phyloP scores from a whole-genome alignment of 2,797 vertebrate genomes.

The Apogon talboti region DNA sequence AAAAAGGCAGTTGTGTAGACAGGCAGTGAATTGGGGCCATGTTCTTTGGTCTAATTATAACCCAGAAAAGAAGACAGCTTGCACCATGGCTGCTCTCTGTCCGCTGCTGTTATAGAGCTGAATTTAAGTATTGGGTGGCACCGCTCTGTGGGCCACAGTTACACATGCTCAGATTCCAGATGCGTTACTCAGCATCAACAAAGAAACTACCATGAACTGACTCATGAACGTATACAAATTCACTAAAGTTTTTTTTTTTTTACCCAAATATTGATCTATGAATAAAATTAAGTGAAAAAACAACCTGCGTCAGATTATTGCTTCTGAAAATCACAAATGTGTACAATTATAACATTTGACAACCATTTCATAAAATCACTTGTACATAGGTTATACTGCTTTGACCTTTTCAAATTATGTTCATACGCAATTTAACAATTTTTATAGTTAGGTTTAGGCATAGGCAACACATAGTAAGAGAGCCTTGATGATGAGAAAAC shows the following conservation, averaged over 20 bases:
- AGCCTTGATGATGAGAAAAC: no score
- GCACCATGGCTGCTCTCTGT: conserved; percentile 56
- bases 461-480: no score
- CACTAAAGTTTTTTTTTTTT: not conserved
- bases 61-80: conserved; percentile 55
- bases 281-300: conserved; percentile 1
- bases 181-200: conserved; percentile 48
- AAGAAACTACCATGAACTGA: conserved; percentile 18
- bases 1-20: conserved; percentile 54
- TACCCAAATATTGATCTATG: not conserved
- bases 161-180: conserved; percentile 44
- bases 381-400: no score
- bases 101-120: conserved; percentile 56
- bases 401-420: no score
- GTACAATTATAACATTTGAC: not conserved
- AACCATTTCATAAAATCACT: no score
- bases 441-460: no score
- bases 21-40: conserved; percentile 58
- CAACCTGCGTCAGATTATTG: conserved; percentile 6
- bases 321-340: not conserved
- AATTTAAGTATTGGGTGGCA: conserved; percentile 75
- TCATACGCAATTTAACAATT: no score
- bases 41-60: conserved; percentile 79
- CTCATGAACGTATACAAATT: conserved; percentile 22
- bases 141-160: conserved; percentile 68